Evolutionary conservation across 2,888 invertebrate species (phyloP).

Genomic region (Amphipoea lucens): DNA sequence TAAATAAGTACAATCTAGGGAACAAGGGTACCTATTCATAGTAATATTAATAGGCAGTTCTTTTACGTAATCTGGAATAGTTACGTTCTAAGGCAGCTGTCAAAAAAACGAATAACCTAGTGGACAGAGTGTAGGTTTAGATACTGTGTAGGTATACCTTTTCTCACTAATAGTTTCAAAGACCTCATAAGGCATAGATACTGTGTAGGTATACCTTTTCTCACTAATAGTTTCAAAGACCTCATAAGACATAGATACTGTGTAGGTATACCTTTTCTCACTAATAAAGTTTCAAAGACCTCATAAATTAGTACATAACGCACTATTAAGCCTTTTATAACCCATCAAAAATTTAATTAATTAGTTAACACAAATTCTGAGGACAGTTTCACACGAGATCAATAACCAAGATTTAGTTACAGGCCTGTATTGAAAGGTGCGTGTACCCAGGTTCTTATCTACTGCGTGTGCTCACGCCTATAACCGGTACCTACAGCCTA

Average conservation of each 20-base stretch:
- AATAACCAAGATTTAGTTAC: conserved; percentile 27
- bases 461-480: conserved; percentile 19
- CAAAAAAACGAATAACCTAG: not conserved
- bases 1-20: not conserved
- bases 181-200: not conserved
- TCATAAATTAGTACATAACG: not conserved
- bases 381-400: conserved; percentile 47
- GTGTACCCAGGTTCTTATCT: conserved; percentile 28
- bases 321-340: not conserved
- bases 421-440: conserved; percentile 16
- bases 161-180: not conserved
- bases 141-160: not conserved
- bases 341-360: not conserved
- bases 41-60: not conserved
- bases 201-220: not conserved
- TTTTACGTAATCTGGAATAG: not conserved
- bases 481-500: conserved; percentile 24
- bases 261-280: not conserved
- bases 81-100: not conserved
- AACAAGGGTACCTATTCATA: not conserved
- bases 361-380: conserved; percentile 6
- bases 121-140: not conserved
- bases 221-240: not conserved
- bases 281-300: not conserved
- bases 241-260: not conserved